Evolutionary conservation across 1,140 invertebrate genomes (phyloP), one percentile per base, ranked within the genome.

Genomic region (Kradibia gibbosae): DNA sequence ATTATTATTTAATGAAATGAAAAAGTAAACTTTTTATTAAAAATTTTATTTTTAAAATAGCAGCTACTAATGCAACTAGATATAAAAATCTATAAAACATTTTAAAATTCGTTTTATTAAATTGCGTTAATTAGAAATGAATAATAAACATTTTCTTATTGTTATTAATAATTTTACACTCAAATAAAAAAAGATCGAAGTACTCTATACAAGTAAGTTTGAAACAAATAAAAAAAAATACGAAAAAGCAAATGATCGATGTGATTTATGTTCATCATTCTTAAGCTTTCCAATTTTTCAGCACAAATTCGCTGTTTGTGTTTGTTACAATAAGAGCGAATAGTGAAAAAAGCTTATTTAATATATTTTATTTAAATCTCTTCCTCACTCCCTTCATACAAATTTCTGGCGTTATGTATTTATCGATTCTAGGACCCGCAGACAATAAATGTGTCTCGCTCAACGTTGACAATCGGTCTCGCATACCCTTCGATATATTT

Each of bases 241-340:
- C 10, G 31, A 62, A 20, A 5, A 57, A 65, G 42, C 36, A 10
- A 42, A 55, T 65, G 57, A 22, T 50, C 36, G 34, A 25, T 20
- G 34, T 70, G 62, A 81, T 81, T 42, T 22, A 76, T 81, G 42
- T 36, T 48, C 72, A 81, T 81, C 60, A 53, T 39, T 74, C 45
- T 31, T 36, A 65, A 80, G 42, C 71, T 71, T 70, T 67, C 60
- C 60, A 75, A 81, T 75, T 81, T 81, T 75, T 75, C 79, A 81
- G 57, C 31, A 75, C 60, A 57, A 75, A 81, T 81, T 70, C 39
- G 1, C 55, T 17, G 31, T 50, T 53, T 10, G 60, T 60, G 48
- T 81, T 81, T 81, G 75, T 81, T 81, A 81, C 75, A 81, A 81
- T 28, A 57, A 65, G 34, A 28, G 36, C 70, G 20, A 53, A 53